phyloP scores from a whole-genome alignment of 1,140 invertebrate species.

The Drosophila saltans region DNA sequence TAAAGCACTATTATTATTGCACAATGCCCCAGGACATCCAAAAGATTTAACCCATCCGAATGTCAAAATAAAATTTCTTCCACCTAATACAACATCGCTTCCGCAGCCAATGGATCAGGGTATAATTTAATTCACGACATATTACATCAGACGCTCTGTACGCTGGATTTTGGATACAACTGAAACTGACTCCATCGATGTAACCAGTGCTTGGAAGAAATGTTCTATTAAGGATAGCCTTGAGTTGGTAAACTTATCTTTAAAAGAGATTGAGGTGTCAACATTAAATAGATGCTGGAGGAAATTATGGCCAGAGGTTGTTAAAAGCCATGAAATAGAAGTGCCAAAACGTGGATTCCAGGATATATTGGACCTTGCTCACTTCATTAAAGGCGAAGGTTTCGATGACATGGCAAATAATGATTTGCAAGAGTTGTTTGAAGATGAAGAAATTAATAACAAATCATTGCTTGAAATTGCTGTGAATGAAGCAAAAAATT shows the following conservation, averaged over 20 bases:
- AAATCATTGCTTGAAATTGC: constrained; percentile 38
- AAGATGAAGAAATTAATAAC: constrained; percentile 31
- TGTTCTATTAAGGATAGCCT: constrained; percentile 52
- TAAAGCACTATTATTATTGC: too few species aligned
- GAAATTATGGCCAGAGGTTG: constrained; percentile 48
- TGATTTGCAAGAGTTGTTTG: constrained; percentile 35
- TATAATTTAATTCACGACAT: constrained; percentile 72
- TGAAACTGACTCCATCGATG: constrained; percentile 14
- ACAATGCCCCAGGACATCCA: too few species aligned
- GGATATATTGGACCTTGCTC: constrained; percentile 43
- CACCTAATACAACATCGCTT: constrained; percentile 53
- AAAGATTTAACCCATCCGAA: too few species aligned
- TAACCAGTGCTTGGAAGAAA: constrained; percentile 51
- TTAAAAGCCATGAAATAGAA: constrained; percentile 36
- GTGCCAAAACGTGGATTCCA: constrained; percentile 34
- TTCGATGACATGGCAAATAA: constrained; percentile 42
- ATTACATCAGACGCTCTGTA: constrained; percentile 48
- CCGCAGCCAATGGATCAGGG: constrained; percentile 84
- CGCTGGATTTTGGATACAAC: constrained; percentile 47
- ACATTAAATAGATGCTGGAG: constrained; percentile 50
- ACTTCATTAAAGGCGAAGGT: constrained; percentile 45
- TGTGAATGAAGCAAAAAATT: constrained; percentile 33
- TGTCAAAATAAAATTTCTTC: too few species aligned
- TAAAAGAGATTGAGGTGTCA: constrained; percentile 40
- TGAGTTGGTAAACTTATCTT: constrained; percentile 43